phyloP scores from a whole-genome alignment of 2,888 invertebrate species.

The Quadroppia sp. region DNA sequence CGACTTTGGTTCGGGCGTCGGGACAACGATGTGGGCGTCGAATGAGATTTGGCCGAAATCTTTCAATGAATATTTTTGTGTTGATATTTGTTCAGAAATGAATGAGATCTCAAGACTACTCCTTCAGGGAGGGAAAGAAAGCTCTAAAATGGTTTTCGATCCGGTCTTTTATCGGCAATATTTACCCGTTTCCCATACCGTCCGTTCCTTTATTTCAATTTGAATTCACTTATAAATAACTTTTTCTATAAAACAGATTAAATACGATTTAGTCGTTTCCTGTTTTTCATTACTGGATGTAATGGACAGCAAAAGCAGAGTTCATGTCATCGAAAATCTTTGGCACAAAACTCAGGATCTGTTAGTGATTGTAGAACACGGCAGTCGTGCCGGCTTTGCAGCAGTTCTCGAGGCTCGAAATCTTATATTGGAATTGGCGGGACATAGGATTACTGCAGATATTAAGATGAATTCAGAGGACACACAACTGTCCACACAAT shows the following conservation, averaged over 20 bases:
- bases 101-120: constrained; percentile 72
- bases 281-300: constrained; percentile 77
- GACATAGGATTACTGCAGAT: constrained; percentile 35
- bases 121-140: constrained; percentile 63
- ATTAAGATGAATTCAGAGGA: not conserved
- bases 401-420: constrained; percentile 79
- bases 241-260: constrained; percentile 54
- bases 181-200: constrained; percentile 63
- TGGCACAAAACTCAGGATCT: constrained; percentile 82
- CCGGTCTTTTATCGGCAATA: constrained; percentile 74
- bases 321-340: constrained; percentile 67
- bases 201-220: constrained; percentile 48
- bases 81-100: constrained; percentile 77
- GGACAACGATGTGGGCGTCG: constrained; percentile 79
- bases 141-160: constrained; percentile 57
- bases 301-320: constrained; percentile 62
- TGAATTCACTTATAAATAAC: no score
- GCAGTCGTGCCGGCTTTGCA: constrained; percentile 73
- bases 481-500: not conserved
- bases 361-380: constrained; percentile 76
- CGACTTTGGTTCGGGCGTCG: constrained; percentile 88
- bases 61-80: constrained; percentile 75
- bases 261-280: constrained; percentile 74
- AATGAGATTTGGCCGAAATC: constrained; percentile 66
- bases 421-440: constrained; percentile 63